Percentiles rank a stretch among this genome's conserved stretches.
Conservation (phyloP, 2,113 vertebrate species). For the Rhabdornis inornatus region DNA sequence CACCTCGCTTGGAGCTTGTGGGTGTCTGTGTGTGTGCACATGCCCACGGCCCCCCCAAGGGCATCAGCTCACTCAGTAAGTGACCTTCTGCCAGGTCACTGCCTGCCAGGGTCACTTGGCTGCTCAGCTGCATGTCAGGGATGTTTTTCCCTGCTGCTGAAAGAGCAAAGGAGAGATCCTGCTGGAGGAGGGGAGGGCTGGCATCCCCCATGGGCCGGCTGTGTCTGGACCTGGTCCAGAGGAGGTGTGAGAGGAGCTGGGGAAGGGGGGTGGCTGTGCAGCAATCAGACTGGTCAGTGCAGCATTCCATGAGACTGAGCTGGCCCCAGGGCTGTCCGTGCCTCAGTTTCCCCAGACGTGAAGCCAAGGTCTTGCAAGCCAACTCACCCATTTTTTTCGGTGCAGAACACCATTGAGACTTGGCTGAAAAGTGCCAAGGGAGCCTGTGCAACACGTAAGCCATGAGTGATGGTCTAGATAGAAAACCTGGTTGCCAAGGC, state of each 20-base stretch:
- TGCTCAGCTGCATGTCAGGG: slow-evolving; percentile 11
- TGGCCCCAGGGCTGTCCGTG: background rate
- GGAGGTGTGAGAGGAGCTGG: background rate
- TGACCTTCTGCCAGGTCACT: slow-evolving; percentile 54
- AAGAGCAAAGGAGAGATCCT: slow-evolving; percentile 6
- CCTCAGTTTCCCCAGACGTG: background rate
- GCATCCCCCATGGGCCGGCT: background rate
- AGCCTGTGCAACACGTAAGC: background rate
- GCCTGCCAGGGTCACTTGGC: slow-evolving; percentile 53
- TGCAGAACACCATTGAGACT: accelerated
- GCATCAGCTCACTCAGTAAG: background rate
- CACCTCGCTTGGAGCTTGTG: background rate
- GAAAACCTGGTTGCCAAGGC: background rate
- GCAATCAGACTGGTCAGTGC: accelerated
- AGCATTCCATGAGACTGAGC: background rate
- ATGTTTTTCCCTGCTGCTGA: slow-evolving; percentile 23
- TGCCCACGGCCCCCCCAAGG: accelerated
- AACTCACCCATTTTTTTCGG: background rate
- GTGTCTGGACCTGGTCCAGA: background rate
- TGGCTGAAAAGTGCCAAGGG: background rate
- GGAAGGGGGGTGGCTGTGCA: accelerated
- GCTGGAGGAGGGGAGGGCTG: background rate
- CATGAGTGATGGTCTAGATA: accelerated
- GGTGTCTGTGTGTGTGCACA: background rate
- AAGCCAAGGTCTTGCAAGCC: background rate